Conservation (phyloP, 1,140 invertebrate species). For the Hyposmocoma kahamanoa region DNA sequence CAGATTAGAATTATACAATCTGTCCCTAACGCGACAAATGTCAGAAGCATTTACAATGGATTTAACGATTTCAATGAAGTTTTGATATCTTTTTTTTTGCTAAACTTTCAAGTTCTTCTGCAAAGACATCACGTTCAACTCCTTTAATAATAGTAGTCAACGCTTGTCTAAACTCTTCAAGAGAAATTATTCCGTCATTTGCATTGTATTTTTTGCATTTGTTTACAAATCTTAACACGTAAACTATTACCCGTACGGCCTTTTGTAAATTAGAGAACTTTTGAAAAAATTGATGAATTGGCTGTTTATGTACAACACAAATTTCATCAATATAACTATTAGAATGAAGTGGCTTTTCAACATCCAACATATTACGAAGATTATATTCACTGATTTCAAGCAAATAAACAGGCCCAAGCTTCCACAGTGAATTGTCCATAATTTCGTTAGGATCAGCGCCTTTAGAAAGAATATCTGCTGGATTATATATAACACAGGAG, state of each 20-base stretch:
- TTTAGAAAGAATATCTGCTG: slow-evolving; percentile 6
- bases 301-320: neutral
- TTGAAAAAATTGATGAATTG: neutral
- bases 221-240: slow-evolving; percentile 1
- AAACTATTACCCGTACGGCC: neutral
- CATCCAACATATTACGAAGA: neutral
- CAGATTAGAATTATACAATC: slow-evolving; percentile 15
- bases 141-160: neutral
- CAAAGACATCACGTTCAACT: slow-evolving; percentile 4
- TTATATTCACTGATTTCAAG: neutral
- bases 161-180: neutral
- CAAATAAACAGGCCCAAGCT: slow-evolving; percentile 4
- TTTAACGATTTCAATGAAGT: slow-evolving; percentile 2
- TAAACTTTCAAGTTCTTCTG: slow-evolving; percentile 7
- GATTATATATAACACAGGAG: neutral
- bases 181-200: neutral
- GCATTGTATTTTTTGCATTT: slow-evolving; percentile 4
- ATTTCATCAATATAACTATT: neutral
- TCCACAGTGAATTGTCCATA: neutral
- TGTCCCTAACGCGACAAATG: slow-evolving; percentile 24
- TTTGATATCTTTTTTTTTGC: neutral
- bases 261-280: slow-evolving; percentile 3
- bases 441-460: slow-evolving; percentile 2
- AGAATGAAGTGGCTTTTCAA: neutral
- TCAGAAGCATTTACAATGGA: slow-evolving; percentile 9